Evolutionary conservation across 2,113 vertebrate species (phyloP).

Genomic region (Pituophis catenifer): DNA sequence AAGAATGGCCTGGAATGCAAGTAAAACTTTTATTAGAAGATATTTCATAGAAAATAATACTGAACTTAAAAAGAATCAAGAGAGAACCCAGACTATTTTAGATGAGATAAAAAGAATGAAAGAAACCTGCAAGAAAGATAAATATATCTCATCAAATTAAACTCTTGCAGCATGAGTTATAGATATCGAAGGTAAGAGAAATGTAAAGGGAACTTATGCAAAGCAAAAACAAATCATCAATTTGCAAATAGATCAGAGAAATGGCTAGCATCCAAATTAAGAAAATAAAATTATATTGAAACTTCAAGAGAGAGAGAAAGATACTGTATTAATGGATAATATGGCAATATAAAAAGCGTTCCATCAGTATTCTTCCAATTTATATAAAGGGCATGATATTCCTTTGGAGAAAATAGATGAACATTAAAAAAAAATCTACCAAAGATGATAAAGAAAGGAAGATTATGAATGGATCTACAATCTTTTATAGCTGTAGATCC

Average conservation of each 20-base stretch:
- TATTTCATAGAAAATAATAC: not conserved
- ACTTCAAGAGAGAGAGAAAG: too few species aligned
- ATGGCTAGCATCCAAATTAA: not conserved
- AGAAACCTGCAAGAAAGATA: not conserved
- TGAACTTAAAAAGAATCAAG: not conserved
- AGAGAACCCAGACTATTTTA: not conserved
- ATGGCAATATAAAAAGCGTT: not conserved
- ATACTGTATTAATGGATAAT: too few species aligned
- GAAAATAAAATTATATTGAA: too few species aligned
- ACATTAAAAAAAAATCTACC: not conserved
- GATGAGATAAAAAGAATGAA: not conserved
- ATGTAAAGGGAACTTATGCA: not conserved
- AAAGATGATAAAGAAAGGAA: not conserved
- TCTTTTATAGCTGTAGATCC: not conserved
- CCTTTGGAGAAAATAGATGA: not conserved
- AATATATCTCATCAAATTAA: not conserved
- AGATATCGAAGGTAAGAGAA: not conserved
- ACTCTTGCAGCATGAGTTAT: not conserved
- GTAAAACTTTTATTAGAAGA: not conserved
- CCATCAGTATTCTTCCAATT: not conserved
- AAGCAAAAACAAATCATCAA: not conserved
- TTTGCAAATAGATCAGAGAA: not conserved
- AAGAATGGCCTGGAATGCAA: not conserved
- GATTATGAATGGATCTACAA: not conserved
- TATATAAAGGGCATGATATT: not conserved